Percentiles rank a stretch among this genome's conserved stretches.
These are phyloP conservation scores for Reticulitermes lucifugus DNA, from an alignment of 2,888 invertebrate genomes.

Conservation along the genomic window DNA sequence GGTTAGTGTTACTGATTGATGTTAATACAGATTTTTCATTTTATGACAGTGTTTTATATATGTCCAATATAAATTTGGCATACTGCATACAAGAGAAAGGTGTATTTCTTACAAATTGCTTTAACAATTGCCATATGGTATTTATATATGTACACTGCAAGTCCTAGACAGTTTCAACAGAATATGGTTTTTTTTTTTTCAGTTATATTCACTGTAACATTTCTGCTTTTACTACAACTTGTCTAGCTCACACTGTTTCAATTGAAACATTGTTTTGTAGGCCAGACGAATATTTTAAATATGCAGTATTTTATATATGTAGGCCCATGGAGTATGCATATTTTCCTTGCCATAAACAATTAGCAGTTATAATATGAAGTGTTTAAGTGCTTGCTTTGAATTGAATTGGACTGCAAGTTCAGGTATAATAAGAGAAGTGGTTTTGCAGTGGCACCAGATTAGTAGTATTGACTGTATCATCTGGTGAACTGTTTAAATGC, in stretches of 20 bases:
- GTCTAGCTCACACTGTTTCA: constrained; percentile 19
- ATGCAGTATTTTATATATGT: constrained; percentile 27
- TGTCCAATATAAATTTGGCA: too few relatives aligned
- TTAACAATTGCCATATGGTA: too few relatives aligned
- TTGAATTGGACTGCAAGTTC: not conserved
- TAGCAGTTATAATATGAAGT: not conserved
- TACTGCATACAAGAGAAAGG: too few relatives aligned
- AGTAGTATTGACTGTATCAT: too few relatives aligned
- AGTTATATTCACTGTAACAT: not conserved
- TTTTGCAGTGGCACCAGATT: too few relatives aligned
- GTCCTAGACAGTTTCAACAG: not conserved
- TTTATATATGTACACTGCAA: constrained; percentile 25
- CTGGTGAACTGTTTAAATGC: too few relatives aligned
- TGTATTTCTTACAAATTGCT: too few relatives aligned
- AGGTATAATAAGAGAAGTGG: too few relatives aligned
- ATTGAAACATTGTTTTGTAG: constrained; percentile 8
- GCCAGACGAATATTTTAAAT: not conserved
- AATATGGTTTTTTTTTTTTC: constrained; percentile 7
- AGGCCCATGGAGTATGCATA: not conserved
- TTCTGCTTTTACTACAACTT: constrained; percentile 18
- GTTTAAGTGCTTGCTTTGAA: constrained; percentile 12
- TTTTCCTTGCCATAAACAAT: not conserved
- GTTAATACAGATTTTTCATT: too few relatives aligned
- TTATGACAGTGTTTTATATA: too few relatives aligned
- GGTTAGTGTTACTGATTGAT: too few relatives aligned